These are phyloP conservation scores for Dendrocincla fuliginosa DNA, from an alignment of 2,797 vertebrate genomes.

Conservation along the genomic window DNA sequence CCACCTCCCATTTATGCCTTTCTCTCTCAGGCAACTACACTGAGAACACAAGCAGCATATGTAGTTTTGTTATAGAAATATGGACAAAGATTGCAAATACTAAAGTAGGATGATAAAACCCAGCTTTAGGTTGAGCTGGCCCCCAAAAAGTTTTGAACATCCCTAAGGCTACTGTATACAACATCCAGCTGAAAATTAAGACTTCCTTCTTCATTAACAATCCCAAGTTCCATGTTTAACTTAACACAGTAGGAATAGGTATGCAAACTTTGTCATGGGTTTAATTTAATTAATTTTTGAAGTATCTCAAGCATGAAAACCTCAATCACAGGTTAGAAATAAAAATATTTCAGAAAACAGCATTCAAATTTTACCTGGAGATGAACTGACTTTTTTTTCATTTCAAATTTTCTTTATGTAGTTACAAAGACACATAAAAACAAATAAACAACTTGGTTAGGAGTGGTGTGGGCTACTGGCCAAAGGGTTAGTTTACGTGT, in stretches of 20 bases:
- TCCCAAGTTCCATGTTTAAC: neutral
- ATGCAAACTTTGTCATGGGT: neutral
- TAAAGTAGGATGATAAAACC: neutral
- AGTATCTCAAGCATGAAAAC: neutral
- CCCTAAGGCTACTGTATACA: neutral
- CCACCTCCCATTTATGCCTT: neutral
- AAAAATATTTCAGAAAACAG: neutral
- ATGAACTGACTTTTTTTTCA: neutral
- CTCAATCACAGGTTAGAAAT: neutral
- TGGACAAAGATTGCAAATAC: neutral
- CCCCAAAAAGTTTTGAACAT: neutral
- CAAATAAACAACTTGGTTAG: neutral
- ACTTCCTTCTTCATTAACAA: neutral
- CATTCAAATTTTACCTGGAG: neutral
- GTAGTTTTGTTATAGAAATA: neutral
- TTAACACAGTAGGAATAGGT: neutral
- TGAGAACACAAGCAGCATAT: neutral
- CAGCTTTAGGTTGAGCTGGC: neutral
- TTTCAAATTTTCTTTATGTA: neutral
- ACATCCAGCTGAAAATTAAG: neutral
- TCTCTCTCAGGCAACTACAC: neutral
- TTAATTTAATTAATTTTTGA: neutral
- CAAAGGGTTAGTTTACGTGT: neutral
- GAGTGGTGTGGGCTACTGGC: neutral
- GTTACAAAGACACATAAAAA: neutral